These are phyloP conservation scores for Chaetophractus vellerosus DNA, from an alignment of 2,797 vertebrate genomes.

Conservation along the genomic window DNA sequence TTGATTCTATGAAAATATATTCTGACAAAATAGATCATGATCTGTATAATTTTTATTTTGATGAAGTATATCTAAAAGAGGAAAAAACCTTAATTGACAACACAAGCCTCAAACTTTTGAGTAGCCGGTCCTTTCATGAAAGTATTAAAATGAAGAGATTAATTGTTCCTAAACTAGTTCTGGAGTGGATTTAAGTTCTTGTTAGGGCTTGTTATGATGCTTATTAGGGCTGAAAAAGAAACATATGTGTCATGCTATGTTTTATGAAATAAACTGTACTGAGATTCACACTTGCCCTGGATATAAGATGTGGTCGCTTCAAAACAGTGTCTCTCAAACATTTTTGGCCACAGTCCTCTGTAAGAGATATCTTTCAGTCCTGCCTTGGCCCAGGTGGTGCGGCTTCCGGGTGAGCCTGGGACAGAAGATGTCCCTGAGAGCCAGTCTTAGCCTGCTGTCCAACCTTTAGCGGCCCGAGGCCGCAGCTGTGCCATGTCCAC, in stretches of 20 bases:
- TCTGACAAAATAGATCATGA: not conserved
- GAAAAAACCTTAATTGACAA: not conserved
- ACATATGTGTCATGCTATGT: too few species aligned
- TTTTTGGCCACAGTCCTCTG: not conserved
- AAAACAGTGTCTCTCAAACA: not conserved
- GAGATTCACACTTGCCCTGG: not conserved
- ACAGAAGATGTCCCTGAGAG: not conserved
- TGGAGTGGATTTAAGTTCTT: not conserved
- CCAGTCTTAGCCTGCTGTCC: accelerated
- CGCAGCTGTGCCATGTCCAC: slow-evolving; percentile 93
- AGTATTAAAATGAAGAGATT: not conserved
- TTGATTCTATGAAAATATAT: slow-evolving; percentile 34
- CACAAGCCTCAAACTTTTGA: not conserved
- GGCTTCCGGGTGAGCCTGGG: accelerated
- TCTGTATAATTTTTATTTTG: slow-evolving; percentile 31
- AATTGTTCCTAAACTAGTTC: not conserved
- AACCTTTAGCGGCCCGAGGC: not conserved
- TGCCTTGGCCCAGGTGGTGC: accelerated
- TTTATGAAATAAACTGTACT: not conserved
- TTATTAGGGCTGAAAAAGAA: not conserved
- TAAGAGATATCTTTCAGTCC: not conserved
- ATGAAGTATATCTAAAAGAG: not conserved
- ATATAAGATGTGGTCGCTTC: not conserved
- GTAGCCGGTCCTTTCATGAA: not conserved
- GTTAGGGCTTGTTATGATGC: not conserved